Evolutionary conservation across 2,888 invertebrate genomes (phyloP), one percentile per base, ranked within the genome.

Genomic region (Notodonta ziczac): DNA sequence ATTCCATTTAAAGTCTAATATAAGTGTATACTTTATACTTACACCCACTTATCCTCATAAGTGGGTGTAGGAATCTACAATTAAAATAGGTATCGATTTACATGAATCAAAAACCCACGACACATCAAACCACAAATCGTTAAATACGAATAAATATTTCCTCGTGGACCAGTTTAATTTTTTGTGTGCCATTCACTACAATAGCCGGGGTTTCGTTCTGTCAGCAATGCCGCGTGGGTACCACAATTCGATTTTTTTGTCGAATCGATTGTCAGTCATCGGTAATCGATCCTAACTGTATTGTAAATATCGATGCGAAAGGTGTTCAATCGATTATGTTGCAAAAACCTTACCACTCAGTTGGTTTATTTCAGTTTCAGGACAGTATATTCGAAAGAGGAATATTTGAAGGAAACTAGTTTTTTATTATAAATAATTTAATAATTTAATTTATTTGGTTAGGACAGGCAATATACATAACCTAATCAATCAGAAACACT

Each of bases 231-330:
- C 12, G 61, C 60, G 65, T 65, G 65, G 65, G 65, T 48, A 12
- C 56, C 42, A 54, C 54, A 60, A 65, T 60, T 62, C 60, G 42
- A 40, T 51, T 44, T 63, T 59, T 60, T 63, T 60, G 58, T 52
- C 39, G 56, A 56, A 13, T 42, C 32, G 40, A 42, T 39, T 70
- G 66, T 60, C 53, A 60, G 63, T 70, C 66, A 73, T 76, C 61
- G 69, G 66, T 70, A 72, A 77, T 78, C 74, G 69, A 69, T 76
- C 73, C 72, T 74, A 74, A 78, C 73, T 78, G 76, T 74, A 74
- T 71, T 73, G 70, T 72, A 74, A 78, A 73, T 13, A 32, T 35
- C 8, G 9, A 32, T 80, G 72, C 24, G 76, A 78, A 77, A 78
- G 77, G 72, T 53, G 44, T 52, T 13, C 5, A 32, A 32, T 35